phyloP scores from a whole-genome alignment of 2,113 vertebrate species.

The Chaenocephalus aceratus region DNA sequence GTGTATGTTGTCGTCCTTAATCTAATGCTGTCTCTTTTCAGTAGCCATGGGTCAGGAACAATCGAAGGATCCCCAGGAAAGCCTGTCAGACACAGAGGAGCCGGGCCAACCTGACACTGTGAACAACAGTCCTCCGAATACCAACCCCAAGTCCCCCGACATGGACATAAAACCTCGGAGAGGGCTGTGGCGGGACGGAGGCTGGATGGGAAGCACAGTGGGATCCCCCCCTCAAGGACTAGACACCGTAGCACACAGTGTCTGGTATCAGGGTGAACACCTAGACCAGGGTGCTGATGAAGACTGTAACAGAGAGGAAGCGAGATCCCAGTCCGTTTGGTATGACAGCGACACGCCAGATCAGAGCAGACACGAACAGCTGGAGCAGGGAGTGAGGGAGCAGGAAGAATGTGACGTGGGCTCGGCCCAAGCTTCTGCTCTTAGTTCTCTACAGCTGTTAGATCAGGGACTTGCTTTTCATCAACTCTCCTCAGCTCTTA shows the following conservation, averaged over 20 bases:
- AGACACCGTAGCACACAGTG: constrained; percentile 15
- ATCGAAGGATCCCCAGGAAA: constrained; percentile 68
- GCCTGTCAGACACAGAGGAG: constrained; percentile 23
- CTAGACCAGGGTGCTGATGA: background rate
- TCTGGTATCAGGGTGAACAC: constrained; percentile 47
- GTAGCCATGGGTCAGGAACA: constrained; percentile 84
- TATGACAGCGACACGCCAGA: constrained; percentile 24
- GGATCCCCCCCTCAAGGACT: background rate
- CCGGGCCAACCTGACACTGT: background rate
- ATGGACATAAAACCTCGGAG: constrained; percentile 7
- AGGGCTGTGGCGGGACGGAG: constrained; percentile 32
- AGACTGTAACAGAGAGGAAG: constrained; percentile 8
- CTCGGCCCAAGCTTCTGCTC: constrained; percentile 31
- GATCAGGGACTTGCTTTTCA: constrained; percentile 34
- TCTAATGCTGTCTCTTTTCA: constrained; percentile 39
- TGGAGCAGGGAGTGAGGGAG: constrained; percentile 28
- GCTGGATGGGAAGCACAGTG: constrained; percentile 16
- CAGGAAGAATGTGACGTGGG: constrained; percentile 22
- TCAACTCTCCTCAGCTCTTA: constrained; percentile 40
- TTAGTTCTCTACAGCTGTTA: constrained; percentile 31
- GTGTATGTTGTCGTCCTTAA: background rate
- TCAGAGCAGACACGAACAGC: constrained; percentile 7
- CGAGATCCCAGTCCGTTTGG: constrained; percentile 47
- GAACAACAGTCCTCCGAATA: constrained; percentile 2
- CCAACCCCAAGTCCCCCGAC: constrained; percentile 11